Evolutionary conservation across 2,797 vertebrate genomes (phyloP).

Genomic region (Nannoperca obscura): DNA sequence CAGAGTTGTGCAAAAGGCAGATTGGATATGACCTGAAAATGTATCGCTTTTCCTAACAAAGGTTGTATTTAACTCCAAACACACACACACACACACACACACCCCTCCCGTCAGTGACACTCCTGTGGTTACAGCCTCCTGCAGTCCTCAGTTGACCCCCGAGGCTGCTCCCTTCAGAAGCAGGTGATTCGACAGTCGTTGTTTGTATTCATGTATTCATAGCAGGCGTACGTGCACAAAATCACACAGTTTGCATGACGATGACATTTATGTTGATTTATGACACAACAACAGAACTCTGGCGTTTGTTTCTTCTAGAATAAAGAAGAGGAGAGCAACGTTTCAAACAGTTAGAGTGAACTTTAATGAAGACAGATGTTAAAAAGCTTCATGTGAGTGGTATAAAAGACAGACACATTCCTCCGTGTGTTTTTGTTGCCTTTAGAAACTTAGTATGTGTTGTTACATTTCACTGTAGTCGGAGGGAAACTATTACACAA

Average conservation of each 20-base stretch:
- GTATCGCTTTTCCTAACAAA: neutral
- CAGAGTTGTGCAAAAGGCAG: neutral
- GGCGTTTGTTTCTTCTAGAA: too few species aligned
- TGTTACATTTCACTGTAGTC: too few species aligned
- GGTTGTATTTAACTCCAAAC: neutral
- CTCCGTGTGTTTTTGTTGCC: too few species aligned
- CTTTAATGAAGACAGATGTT: neutral
- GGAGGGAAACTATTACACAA: too few species aligned
- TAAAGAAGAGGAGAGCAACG: too few species aligned
- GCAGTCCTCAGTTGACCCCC: constrained; percentile 21
- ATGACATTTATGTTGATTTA: too few species aligned
- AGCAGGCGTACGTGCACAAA: neutral
- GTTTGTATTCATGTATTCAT: neutral
- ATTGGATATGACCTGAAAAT: neutral
- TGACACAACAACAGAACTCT: neutral
- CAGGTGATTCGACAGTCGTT: neutral
- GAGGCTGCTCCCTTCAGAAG: neutral
- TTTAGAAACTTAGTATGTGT: too few species aligned
- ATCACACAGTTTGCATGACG: neutral
- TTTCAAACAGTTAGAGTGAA: too few species aligned
- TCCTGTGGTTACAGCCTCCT: neutral
- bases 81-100: neutral
- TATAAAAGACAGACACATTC: too few species aligned
- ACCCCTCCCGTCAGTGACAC: neutral
- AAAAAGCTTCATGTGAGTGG: too few species aligned